phyloP scores from a whole-genome alignment of 2,797 vertebrate species.

The Halcyon smyrnensis region DNA sequence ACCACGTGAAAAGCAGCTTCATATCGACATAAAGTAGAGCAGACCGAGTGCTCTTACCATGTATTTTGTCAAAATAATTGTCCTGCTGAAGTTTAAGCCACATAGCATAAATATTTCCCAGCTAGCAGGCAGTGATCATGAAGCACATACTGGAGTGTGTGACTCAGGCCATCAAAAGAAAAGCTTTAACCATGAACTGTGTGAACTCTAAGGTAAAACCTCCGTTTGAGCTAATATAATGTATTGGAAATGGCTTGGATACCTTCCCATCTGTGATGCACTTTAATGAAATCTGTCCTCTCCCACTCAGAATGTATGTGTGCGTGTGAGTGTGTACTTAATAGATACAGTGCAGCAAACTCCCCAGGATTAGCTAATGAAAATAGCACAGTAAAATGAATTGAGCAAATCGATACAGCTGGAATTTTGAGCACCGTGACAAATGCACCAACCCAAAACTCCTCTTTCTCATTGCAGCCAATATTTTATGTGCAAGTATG shows the following conservation, averaged over 20 bases:
- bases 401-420: slow-evolving; percentile 40
- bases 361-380: slow-evolving; percentile 42
- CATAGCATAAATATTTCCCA: slow-evolving; percentile 39
- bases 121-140: slow-evolving; percentile 25
- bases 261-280: background rate
- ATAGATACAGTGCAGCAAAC: slow-evolving; percentile 5
- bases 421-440: slow-evolving; percentile 35
- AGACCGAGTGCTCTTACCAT: slow-evolving; percentile 49
- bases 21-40: slow-evolving; percentile 61
- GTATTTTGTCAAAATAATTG: slow-evolving; percentile 75
- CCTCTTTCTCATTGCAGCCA: background rate
- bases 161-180: slow-evolving; percentile 28
- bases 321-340: background rate
- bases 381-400: slow-evolving; percentile 46
- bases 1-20: slow-evolving; percentile 65
- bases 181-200: slow-evolving; percentile 51
- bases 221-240: slow-evolving; percentile 8
- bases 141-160: background rate
- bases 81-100: slow-evolving; percentile 55
- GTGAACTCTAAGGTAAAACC: slow-evolving; percentile 44
- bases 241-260: slow-evolving; percentile 37
- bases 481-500: slow-evolving; percentile 7
- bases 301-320: background rate
- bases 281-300: slow-evolving; percentile 40
- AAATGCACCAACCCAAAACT: background rate